Evolutionary conservation across 2,888 invertebrate species (phyloP).

Genomic region (Meghimatium bilineatum): DNA sequence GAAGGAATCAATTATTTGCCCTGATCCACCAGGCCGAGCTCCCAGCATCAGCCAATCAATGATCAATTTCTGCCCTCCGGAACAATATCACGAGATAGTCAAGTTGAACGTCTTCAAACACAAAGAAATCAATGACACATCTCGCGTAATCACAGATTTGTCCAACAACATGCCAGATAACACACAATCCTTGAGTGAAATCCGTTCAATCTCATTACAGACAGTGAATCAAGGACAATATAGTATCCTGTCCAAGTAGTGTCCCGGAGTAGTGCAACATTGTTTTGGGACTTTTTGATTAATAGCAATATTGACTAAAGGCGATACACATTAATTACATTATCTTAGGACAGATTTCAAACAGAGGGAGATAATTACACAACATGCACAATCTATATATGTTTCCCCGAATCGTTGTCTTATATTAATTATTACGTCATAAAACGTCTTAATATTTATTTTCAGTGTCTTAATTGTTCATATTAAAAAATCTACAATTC

Average conservation of each 20-base stretch:
- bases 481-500: no score
- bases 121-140: conserved; percentile 29
- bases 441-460: no score
- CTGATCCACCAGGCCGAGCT: conserved; percentile 17
- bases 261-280: no score
- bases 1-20: conserved; percentile 28
- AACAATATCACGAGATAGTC: conserved; percentile 27
- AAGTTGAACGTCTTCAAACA: conserved; percentile 23
- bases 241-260: not conserved
- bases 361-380: no score
- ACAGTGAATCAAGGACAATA: not conserved
- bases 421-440: no score
- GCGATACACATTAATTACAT: no score
- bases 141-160: conserved; percentile 25
- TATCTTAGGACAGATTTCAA: no score
- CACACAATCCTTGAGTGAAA: not conserved
- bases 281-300: no score
- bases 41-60: conserved; percentile 18
- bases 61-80: conserved; percentile 23
- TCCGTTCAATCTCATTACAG: not conserved
- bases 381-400: no score
- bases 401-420: no score
- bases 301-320: no score
- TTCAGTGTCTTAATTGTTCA: no score
- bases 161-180: not conserved